phyloP scores from a whole-genome alignment of 2,113 vertebrate species.

The Platichthys stellatus region DNA sequence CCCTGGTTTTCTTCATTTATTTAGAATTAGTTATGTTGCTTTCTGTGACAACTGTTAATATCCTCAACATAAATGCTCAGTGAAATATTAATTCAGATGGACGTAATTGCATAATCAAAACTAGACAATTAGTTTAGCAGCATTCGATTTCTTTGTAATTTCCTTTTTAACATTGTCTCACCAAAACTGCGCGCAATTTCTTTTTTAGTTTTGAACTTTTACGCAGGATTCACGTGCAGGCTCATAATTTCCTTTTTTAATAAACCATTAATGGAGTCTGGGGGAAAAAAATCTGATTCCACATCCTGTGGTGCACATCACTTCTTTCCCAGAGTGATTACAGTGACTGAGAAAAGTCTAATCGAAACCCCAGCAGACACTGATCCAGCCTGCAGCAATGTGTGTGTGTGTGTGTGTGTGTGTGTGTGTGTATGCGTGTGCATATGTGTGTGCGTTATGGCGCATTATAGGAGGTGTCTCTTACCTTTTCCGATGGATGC shows the following conservation, averaged over 20 bases:
- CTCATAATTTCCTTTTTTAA: background rate
- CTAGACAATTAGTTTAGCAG: background rate
- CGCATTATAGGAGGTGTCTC: constrained; percentile 21
- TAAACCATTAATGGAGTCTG: background rate
- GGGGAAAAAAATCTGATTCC: background rate
- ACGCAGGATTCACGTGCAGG: background rate
- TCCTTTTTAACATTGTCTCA: background rate
- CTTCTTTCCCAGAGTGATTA: background rate
- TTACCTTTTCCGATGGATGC: constrained; percentile 66
- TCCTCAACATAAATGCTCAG: too few species aligned
- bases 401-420: background rate
- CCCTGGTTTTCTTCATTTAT: background rate
- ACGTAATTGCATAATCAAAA: background rate
- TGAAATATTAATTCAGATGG: background rate
- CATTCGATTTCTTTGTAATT: background rate
- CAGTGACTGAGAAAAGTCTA: background rate
- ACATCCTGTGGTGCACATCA: background rate
- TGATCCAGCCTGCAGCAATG: constrained; percentile 1
- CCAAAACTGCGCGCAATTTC: background rate
- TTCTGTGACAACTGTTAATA: background rate
- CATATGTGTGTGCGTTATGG: background rate
- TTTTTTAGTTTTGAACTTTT: background rate
- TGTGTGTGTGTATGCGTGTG: background rate
- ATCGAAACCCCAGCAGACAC: constrained; percentile 14
- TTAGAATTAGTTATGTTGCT: background rate